Percentiles rank a stretch among this genome's conserved stretches.
phyloP scores from a whole-genome alignment of 2,888 invertebrate species.

The Reticulitermes lucifugus region DNA sequence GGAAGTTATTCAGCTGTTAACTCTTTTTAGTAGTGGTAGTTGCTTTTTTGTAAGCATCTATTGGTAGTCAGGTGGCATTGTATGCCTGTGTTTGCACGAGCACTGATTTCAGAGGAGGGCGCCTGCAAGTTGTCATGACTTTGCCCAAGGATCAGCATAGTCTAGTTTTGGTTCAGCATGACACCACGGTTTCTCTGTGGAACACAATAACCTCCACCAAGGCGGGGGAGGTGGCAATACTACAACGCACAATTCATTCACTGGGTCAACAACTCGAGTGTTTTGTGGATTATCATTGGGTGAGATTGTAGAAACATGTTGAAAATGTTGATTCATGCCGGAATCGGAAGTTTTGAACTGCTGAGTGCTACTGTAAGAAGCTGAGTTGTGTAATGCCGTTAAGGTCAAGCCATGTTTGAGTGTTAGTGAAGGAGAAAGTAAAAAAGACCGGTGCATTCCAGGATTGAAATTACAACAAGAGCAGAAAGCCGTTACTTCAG shows the following conservation, averaged over 20 bases:
- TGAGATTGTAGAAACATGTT: conserved; percentile 50
- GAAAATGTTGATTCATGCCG: conserved; percentile 53
- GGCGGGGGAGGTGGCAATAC: conserved; percentile 36
- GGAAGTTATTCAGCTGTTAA: too few relatives aligned
- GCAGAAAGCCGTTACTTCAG: too few relatives aligned
- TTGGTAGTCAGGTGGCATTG: conserved; percentile 10
- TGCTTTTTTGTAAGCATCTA: too few relatives aligned
- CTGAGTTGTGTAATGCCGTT: conserved; percentile 37
- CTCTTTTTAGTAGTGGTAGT: too few relatives aligned
- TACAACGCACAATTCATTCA: conserved; percentile 48
- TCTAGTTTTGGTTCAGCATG: conserved; percentile 54
- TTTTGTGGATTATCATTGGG: conserved; percentile 52
- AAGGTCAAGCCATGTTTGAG: conserved; percentile 32
- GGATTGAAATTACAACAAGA: too few relatives aligned
- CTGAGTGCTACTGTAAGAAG: conserved; percentile 26
- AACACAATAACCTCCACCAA: conserved; percentile 50
- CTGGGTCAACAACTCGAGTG: conserved; percentile 53
- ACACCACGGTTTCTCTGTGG: conserved; percentile 52
- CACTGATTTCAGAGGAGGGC: conserved; percentile 34
- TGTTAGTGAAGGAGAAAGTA: conserved; percentile 35
- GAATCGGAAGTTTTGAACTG: conserved; percentile 46
- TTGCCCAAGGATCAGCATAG: conserved; percentile 38
- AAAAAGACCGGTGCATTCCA: background rate
- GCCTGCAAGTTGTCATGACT: conserved; percentile 55
- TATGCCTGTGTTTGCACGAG: conserved; percentile 38